Evolutionary conservation across 2,797 vertebrate species (phyloP).

Genomic region (Coracias cyanogaster): DNA sequence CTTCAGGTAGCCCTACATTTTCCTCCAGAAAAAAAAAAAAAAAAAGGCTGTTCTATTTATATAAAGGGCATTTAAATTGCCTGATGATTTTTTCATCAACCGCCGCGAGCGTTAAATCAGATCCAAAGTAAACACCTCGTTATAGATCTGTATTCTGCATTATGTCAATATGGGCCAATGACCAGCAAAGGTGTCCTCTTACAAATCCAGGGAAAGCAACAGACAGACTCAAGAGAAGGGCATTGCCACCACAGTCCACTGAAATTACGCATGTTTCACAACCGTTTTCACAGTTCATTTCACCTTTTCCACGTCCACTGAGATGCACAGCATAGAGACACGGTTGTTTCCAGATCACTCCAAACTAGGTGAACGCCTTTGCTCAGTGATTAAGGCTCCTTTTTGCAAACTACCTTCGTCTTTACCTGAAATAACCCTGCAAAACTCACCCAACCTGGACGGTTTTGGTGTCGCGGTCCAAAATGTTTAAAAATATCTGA

Average conservation of each 20-base stretch:
- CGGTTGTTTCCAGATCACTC: not conserved
- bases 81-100: constrained; percentile 9
- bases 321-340: not conserved
- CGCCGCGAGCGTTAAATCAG: not conserved
- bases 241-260: constrained; percentile 7
- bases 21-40: not conserved
- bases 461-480: not conserved
- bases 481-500: not conserved
- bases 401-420: not conserved
- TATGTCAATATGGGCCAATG: not conserved
- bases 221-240: not conserved
- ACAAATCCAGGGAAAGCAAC: constrained; percentile 12
- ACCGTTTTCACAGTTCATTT: constrained; percentile 29
- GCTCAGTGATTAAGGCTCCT: not conserved
- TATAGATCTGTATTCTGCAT: not conserved
- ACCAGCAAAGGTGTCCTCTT: constrained; percentile 17
- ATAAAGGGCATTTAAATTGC: constrained; percentile 1
- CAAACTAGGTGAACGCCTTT: not conserved
- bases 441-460: not conserved
- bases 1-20: not conserved
- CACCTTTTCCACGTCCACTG: not conserved
- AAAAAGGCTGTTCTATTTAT: not conserved
- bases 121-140: constrained; percentile 18
- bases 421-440: not conserved
- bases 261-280: not conserved